These are phyloP conservation scores for Hyposmocoma kahamanoa DNA, from an alignment of 1,140 invertebrate species.

Conservation along the genomic window DNA sequence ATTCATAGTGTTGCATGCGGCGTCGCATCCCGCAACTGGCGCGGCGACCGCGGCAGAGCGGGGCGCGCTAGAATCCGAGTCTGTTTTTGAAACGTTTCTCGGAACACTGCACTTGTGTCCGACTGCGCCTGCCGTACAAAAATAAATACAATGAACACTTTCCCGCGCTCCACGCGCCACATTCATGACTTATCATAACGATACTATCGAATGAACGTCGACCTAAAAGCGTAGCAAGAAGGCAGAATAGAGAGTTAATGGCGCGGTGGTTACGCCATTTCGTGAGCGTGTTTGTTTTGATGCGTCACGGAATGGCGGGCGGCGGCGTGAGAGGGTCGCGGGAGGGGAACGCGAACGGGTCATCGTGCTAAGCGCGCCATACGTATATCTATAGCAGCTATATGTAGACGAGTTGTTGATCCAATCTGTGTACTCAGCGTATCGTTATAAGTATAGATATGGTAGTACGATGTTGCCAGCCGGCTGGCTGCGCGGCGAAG, in stretches of 20 bases:
- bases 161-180: constrained; percentile 6
- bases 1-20: too few species aligned
- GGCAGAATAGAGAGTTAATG: constrained; percentile 7
- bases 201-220: background rate
- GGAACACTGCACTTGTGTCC: constrained; percentile 49
- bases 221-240: constrained; percentile 8
- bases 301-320: constrained; percentile 18
- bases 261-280: background rate
- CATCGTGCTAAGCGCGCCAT: constrained; percentile 45
- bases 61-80: constrained; percentile 5
- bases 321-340: constrained; percentile 9
- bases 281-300: constrained; percentile 1
- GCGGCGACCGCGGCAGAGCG: too few species aligned
- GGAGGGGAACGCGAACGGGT: constrained; percentile 27
- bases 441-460: constrained; percentile 20
- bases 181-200: background rate
- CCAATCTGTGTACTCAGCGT: constrained; percentile 15
- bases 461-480: constrained; percentile 39
- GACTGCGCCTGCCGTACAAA: constrained; percentile 32
- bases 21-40: too few species aligned
- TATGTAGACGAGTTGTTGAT: constrained; percentile 19
- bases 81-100: constrained; percentile 29
- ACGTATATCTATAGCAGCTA: constrained; percentile 12
- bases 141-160: constrained; percentile 48
- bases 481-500: constrained; percentile 38